These are phyloP conservation scores for Octonoba sinensis DNA, from an alignment of 2,888 invertebrate genomes.

Conservation along the genomic window DNA sequence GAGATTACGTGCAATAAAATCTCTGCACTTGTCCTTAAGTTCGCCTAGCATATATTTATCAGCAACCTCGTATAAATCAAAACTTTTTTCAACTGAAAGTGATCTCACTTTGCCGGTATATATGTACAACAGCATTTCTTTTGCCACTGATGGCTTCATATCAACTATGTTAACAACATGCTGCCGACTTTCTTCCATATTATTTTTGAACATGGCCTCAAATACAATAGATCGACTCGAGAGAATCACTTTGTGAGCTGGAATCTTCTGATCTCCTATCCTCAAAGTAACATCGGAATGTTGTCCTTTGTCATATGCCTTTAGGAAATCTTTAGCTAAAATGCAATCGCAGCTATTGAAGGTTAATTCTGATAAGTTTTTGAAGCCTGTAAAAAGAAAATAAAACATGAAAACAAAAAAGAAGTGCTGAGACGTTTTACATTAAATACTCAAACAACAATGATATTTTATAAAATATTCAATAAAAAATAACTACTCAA, in stretches of 20 bases:
- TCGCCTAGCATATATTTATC: neutral
- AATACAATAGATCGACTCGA: neutral
- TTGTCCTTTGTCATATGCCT: too few relatives aligned
- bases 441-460: too few relatives aligned
- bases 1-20: neutral
- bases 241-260: neutral
- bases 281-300: too few relatives aligned
- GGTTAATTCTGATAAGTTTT: too few relatives aligned
- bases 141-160: neutral
- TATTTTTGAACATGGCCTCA: neutral
- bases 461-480: too few relatives aligned
- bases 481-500: too few relatives aligned
- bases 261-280: neutral
- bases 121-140: neutral
- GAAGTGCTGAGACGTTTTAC: too few relatives aligned
- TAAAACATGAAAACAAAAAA: too few relatives aligned
- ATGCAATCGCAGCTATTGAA: too few relatives aligned
- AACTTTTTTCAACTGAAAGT: neutral
- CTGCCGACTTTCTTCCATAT: neutral
- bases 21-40: neutral
- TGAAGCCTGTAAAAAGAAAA: too few relatives aligned
- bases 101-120: slow-evolving; percentile 3
- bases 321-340: too few relatives aligned
- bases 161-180: neutral
- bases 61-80: neutral